A percentile compares a stretch with the other conserved stretches of the same genome.
Evolutionary conservation across 2,113 vertebrate species (phyloP).

Genomic region (Gracilinanus agilis): DNA sequence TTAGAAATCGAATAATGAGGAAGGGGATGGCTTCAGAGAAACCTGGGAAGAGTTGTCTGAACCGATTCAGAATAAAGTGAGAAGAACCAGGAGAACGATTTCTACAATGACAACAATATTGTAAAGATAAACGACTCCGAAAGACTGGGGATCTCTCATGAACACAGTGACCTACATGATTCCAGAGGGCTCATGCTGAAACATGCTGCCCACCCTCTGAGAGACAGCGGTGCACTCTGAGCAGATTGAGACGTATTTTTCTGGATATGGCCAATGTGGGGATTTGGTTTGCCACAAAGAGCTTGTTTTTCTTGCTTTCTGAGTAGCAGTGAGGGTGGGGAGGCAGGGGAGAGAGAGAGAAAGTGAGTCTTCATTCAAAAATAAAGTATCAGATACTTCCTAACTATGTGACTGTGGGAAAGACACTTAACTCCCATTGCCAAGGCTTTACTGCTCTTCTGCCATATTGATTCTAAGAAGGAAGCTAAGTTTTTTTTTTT

Average conservation of each 20-base stretch:
- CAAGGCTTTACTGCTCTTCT: no score
- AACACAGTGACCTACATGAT: background rate
- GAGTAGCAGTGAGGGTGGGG: background rate
- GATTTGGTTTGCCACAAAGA: background rate
- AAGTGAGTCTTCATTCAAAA: background rate
- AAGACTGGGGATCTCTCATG: background rate
- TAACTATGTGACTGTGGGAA: no score
- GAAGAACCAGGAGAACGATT: background rate
- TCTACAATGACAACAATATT: background rate
- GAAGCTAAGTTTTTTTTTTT: no score
- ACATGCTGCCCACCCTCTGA: background rate
- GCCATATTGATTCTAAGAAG: no score
- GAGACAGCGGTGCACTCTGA: background rate
- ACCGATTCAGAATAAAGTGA: background rate
- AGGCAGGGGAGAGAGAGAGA: background rate
- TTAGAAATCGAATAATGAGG: background rate
- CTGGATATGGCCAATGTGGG: background rate
- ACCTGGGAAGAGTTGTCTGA: background rate
- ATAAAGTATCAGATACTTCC: background rate
- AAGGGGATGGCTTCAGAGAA: background rate
- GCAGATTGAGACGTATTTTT: background rate
- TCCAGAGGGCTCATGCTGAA: background rate
- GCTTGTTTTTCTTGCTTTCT: background rate
- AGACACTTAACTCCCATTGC: no score
- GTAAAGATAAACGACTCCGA: background rate